Evolutionary conservation across 2,797 vertebrate species (phyloP), one percentile per base, ranked within the genome.

Genomic region (Sebastes baramenuke): DNA sequence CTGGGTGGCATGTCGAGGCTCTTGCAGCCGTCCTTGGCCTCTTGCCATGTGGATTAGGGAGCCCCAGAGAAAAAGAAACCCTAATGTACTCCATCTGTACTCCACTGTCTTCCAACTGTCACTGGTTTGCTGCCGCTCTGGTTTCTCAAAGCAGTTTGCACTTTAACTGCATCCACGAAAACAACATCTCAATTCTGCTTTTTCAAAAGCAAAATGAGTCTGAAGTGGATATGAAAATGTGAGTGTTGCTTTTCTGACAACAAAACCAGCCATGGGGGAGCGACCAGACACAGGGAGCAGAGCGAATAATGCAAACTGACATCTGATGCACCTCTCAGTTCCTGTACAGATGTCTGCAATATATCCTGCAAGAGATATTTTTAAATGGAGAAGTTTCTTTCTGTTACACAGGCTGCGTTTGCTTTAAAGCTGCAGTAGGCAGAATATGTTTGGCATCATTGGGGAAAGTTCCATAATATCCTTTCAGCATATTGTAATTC

Each of bases 21-120:
- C n/a, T 36, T 16, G 79, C 80, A 71, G 75, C 66, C 82, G 60
- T 72, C 22, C 58, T 72, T 87, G 88, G 87, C 86, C 55, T 60
- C 54, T 70, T 72, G 86, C 87, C 87, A 89, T 22, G 32, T 72
- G 72, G 87, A 89, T 80, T 81, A 90, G 38, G 72, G 32, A 83
- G 68, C 81, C 75, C 72, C 76, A 76, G 75, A 79, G 73, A 83
- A 81, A 75, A 84, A 38, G 8, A 56, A 36, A 27, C 16, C 25
- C 52, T 64, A 83, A 85, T 78, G 70, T 25, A 65, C 80, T 65
- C 75, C 82, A 82, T 90, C 79, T 90, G 82, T 46, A 81, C 59
- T 62, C 67, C 36, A 82, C 67, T 32, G 72, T 70, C 18, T 29
- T 61, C 82, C 77, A 59, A 72, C 77, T 70, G 82, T 46, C 67